phyloP scores from a whole-genome alignment of 2,888 invertebrate genomes.

The Acronicta aceris region DNA sequence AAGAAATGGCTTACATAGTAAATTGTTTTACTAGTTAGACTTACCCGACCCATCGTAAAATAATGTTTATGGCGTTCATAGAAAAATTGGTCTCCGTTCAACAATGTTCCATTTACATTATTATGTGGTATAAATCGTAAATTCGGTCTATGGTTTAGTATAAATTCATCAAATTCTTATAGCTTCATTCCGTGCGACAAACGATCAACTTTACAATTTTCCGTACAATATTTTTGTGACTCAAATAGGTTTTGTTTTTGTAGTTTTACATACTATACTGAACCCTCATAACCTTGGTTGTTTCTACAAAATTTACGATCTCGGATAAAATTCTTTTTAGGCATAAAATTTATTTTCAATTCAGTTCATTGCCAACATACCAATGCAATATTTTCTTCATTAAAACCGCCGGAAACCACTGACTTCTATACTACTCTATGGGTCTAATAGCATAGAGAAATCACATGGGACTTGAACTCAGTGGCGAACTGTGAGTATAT shows the following conservation, averaged over 20 bases:
- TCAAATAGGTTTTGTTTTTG: conserved; percentile 29
- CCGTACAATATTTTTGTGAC: conserved; percentile 45
- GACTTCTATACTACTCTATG: too few species aligned
- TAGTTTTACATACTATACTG: conserved; percentile 39
- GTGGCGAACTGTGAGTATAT: too few species aligned
- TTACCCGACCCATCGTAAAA: conserved; percentile 52
- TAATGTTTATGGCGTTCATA: conserved; percentile 56
- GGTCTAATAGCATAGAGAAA: too few species aligned
- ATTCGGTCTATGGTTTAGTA: conserved; percentile 54
- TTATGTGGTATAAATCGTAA: conserved; percentile 60
- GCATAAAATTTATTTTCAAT: conserved; percentile 25
- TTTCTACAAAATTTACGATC: conserved; percentile 34
- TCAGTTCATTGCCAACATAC: conserved; percentile 2
- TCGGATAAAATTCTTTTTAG: conserved; percentile 19
- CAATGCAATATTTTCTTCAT: conserved; percentile 4
- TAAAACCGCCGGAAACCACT: too few species aligned
- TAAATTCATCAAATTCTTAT: conserved; percentile 62
- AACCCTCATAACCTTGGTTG: conserved; percentile 19
- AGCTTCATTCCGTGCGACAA: conserved; percentile 58
- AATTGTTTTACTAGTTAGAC: conserved; percentile 45
- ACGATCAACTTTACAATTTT: conserved; percentile 53
- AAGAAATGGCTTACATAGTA: conserved; percentile 43
- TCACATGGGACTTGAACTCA: too few species aligned
- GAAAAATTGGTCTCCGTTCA: conserved; percentile 57
- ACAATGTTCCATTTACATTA: conserved; percentile 60